These are phyloP conservation scores for Brachyopa scutellaris DNA, from an alignment of 2,888 invertebrate genomes.

Conservation along the genomic window DNA sequence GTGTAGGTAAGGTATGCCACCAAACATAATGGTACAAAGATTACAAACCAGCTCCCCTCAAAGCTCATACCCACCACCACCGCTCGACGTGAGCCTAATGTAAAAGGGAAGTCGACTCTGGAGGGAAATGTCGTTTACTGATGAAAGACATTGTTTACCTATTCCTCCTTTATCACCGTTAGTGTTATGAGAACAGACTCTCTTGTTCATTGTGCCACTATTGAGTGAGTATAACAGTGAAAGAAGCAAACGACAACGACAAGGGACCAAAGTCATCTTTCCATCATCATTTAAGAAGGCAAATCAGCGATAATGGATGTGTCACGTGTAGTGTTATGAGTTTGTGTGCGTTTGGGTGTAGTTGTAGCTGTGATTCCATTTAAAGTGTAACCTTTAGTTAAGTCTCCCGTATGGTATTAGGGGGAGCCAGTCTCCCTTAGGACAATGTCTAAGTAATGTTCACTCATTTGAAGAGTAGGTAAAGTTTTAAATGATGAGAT, in stretches of 20 bases:
- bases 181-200: constrained; percentile 9
- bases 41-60: too few species aligned
- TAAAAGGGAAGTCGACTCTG: neutral
- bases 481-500: too few species aligned
- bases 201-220: neutral
- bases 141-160: constrained; percentile 23
- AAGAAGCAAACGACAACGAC: neutral
- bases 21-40: too few species aligned
- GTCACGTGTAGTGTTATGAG: constrained; percentile 13
- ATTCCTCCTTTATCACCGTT: neutral
- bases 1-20: too few species aligned
- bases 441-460: too few species aligned
- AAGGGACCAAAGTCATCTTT: constrained; percentile 10
- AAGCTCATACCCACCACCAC: too few species aligned
- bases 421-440: too few species aligned
- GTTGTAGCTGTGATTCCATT: constrained; percentile 24
- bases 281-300: constrained; percentile 25
- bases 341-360: too few species aligned
- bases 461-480: too few species aligned
- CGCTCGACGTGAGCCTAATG: neutral
- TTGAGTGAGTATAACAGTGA: neutral
- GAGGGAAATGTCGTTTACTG: neutral
- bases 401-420: too few species aligned
- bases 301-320: constrained; percentile 42
- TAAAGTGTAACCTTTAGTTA: constrained; percentile 29